Percentiles rank a stretch among this genome's conserved stretches.
Evolutionary conservation across 2,797 vertebrate species (phyloP).

Genomic region (Sciurus carolinensis): DNA sequence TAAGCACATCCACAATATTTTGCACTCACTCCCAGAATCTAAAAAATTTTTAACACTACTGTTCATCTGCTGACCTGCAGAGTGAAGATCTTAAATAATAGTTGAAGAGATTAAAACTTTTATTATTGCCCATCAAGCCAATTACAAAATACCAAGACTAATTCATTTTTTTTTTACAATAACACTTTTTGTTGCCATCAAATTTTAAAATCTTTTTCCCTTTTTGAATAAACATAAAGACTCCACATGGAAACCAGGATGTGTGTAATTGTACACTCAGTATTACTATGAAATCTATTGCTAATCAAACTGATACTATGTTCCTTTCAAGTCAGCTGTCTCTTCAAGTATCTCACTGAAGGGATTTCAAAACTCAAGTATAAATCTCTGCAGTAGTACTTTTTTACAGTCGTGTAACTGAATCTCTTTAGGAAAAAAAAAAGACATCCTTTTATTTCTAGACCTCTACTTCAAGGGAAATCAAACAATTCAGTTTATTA

Average conservation of each 20-base stretch:
- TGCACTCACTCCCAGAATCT: constrained; percentile 16
- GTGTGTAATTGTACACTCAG: constrained; percentile 62
- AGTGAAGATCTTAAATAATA: background rate
- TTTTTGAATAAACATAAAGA: constrained; percentile 64
- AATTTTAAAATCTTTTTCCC: constrained; percentile 75
- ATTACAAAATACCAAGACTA: constrained; percentile 38
- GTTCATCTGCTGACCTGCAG: background rate
- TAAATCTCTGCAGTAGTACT: constrained; percentile 71
- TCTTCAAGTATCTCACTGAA: constrained; percentile 75
- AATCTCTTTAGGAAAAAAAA: constrained; percentile 48
- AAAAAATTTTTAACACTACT: constrained; percentile 47
- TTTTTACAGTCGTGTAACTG: constrained; percentile 59
- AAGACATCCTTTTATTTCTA: constrained; percentile 77
- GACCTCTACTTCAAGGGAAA: constrained; percentile 78
- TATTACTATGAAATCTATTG: constrained; percentile 74
- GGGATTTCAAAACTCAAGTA: constrained; percentile 79
- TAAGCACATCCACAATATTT: background rate
- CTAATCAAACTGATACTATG: constrained; percentile 77
- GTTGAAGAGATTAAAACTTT: constrained; percentile 41
- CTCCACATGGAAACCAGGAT: constrained; percentile 31
- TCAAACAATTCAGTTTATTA: constrained; percentile 76
- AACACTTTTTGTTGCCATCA: constrained; percentile 33
- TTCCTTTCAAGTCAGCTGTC: constrained; percentile 76
- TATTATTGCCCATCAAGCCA: constrained; percentile 20
- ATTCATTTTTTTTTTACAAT: constrained; percentile 52